Conservation (phyloP, 2,113 vertebrate species). For the Ochotona curzoniae region DNA sequence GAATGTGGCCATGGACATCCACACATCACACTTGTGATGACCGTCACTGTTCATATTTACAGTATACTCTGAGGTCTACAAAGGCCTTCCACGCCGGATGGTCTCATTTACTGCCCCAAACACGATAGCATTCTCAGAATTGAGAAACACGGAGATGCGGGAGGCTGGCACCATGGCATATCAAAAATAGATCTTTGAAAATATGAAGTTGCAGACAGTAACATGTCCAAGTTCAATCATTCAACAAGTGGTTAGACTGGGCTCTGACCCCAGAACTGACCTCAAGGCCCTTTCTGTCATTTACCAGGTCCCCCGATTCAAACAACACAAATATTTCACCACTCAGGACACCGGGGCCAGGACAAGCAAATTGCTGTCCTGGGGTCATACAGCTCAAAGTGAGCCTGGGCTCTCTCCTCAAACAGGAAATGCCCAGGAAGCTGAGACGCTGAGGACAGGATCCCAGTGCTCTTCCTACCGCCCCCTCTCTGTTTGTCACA, state of each 20-base stretch:
- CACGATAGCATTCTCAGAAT: background rate
- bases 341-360: background rate
- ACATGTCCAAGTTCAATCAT: slow-evolving; percentile 39
- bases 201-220: background rate
- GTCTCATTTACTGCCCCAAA: background rate
- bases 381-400: background rate
- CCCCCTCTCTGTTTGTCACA: slow-evolving; percentile 71
- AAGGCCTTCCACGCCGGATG: background rate
- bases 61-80: background rate
- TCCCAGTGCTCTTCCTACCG: slow-evolving; percentile 26
- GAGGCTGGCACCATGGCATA: too few relatives aligned
- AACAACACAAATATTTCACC: background rate
- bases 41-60: background rate
- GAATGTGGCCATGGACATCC: background rate
- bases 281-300: background rate
- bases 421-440: slow-evolving; percentile 56
- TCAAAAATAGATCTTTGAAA: too few relatives aligned
- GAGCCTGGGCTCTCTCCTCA: background rate
- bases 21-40: background rate
- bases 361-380: background rate
- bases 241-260: background rate
- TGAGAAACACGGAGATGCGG: background rate
- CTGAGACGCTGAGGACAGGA: slow-evolving; percentile 3
- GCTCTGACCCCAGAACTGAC: background rate
- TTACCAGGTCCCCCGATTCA: background rate